Evolutionary conservation across 2,888 invertebrate genomes (phyloP).

Genomic region (Muschampia plurimacula): DNA sequence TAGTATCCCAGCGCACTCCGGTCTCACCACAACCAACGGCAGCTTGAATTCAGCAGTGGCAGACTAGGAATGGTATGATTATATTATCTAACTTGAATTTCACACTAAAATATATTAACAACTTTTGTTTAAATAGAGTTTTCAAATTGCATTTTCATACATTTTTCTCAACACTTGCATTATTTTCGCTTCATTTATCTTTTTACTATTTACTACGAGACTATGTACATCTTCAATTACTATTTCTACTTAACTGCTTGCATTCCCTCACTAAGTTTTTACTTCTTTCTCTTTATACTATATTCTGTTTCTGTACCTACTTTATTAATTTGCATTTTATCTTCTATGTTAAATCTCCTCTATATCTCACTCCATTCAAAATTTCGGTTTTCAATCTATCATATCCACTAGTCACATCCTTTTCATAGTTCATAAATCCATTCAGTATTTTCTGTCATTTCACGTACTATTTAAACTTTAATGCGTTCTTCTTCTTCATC

Average conservation of each 20-base stretch:
- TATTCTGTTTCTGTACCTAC: slow-evolving; percentile 13
- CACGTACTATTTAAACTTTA: slow-evolving; percentile 5
- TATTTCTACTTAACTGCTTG: not conserved
- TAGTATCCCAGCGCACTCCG: slow-evolving; percentile 88
- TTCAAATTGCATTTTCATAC: not conserved
- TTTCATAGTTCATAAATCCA: slow-evolving; percentile 7
- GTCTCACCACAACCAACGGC: slow-evolving; percentile 88
- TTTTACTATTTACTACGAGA: no score
- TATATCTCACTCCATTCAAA: not conserved
- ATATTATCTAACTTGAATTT: not conserved
- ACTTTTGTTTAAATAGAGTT: not conserved
- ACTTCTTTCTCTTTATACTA: not conserved
- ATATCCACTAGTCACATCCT: not conserved
- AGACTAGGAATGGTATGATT: slow-evolving; percentile 73
- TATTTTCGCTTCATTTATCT: not conserved
- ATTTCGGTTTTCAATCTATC: not conserved
- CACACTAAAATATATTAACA: not conserved
- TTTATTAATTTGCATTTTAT: slow-evolving; percentile 34
- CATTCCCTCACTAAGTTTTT: not conserved
- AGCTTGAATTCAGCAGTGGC: slow-evolving; percentile 89
- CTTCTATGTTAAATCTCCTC: not conserved
- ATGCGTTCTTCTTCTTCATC: slow-evolving; percentile 37
- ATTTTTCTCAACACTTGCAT: not conserved
- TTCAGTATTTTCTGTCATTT: not conserved
- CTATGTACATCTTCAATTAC: not conserved